Evolutionary conservation across 1,140 invertebrate species (phyloP).

Genomic region (Eupeodes corollae): DNA sequence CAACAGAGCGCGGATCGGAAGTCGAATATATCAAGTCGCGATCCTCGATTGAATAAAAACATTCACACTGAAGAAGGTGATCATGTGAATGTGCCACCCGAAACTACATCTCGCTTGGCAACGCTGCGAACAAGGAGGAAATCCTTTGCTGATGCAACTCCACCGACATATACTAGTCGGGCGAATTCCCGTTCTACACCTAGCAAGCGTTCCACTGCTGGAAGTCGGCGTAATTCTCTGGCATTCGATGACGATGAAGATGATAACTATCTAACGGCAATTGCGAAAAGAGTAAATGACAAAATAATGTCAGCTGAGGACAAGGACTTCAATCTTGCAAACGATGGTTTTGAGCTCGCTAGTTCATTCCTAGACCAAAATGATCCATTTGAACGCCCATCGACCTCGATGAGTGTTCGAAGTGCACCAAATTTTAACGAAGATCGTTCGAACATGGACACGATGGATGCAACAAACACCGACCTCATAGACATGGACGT

Average conservation of each 20-base stretch:
- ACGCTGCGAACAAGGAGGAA: conserved; percentile 1
- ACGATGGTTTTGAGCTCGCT: conserved; percentile 29
- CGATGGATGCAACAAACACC: conserved; percentile 30
- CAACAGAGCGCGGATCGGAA: conserved; percentile 4
- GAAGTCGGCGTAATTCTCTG: conserved; percentile 6
- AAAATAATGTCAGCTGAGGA: conserved; percentile 34
- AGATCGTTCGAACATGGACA: conserved; percentile 26
- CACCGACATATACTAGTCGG: too few species aligned
- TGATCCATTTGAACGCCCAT: conserved; percentile 17
- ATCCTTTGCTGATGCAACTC: neutral
- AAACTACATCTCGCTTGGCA: neutral
- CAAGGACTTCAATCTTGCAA: conserved; percentile 28
- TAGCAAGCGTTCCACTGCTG: neutral
- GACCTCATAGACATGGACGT: conserved; percentile 36
- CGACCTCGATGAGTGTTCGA: conserved; percentile 33
- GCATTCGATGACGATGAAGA: conserved; percentile 18
- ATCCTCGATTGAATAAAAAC: conserved; percentile 32
- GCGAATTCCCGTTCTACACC: too few species aligned
- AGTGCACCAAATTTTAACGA: conserved; percentile 33
- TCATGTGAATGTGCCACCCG: neutral
- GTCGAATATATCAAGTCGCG: conserved; percentile 22
- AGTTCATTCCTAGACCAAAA: conserved; percentile 11
- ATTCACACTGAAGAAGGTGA: conserved; percentile 23
- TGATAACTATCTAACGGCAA: conserved; percentile 33
- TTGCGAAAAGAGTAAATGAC: conserved; percentile 35